Base-by-base conservation (phyloP, 2,113 vertebrate genomes). In the Triplophysa tibetana region DNA sequence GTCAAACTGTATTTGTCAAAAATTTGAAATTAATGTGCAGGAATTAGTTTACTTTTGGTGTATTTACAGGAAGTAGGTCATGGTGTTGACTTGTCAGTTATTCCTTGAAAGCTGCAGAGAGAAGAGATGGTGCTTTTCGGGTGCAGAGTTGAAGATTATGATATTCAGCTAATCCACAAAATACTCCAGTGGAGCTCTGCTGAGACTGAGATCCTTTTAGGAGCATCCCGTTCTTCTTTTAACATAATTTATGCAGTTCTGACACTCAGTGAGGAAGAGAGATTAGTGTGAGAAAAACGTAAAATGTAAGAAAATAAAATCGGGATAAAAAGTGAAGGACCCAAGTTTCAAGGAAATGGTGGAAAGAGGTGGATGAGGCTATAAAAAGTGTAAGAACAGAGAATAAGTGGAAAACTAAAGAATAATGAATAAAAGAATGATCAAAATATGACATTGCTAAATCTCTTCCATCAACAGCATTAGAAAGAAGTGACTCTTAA, bases 121-220 rank as follows among this genome's bases (percentile, higher is more conserved):
- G 38, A 62, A 8, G 24, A 70, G 26, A 33, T 19, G 19, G 24
- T 52, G 38, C 13, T 77, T 52, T 77, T 33, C 33, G 60, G 16
- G 45, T 24, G 21, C 41, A 33, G 56, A n/a, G 26, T 3, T 74
- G 62, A 41, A 56, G 78, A 74, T 66, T 80, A 48, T 74, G 17
- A 43, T n/a, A 56, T 65, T 80, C 70, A 58, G 48, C 24, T 79
- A 52, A 79, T 79, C 77, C 77, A 62, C 29, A 1, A 68, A 68
- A 78, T 68, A 62, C 67, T 79, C 26, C 17, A n/a, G 58, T 33
- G 29, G 14, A 64, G 78, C 50, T 73, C 50, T 72, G 38, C 58
- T 48, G 29, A 64, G 24, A 52, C 60, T 33, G 17, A 74, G 38
- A 75, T 75, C 73, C 41, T 75, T 23, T 75, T 63, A 45, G 38